A percentile compares a stretch with the other conserved stretches of the same genome.
Conservation (phyloP, 2,888 invertebrate species). For the Lasius platythorax region DNA sequence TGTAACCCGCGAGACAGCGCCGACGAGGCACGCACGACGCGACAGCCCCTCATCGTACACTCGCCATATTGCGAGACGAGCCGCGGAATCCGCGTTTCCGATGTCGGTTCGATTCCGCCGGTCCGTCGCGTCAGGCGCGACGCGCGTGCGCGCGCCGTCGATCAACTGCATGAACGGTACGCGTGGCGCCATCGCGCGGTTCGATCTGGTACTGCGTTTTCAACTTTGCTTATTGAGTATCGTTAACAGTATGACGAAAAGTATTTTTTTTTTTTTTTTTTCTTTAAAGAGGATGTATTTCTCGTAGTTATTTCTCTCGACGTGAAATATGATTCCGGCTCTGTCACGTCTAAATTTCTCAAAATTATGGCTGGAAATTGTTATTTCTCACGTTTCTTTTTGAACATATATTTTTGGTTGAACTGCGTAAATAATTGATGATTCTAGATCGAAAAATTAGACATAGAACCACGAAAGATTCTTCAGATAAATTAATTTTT, state of each 20-base stretch:
- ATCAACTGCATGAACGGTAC: neutral
- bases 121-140: conserved; percentile 7
- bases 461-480: no score
- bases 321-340: no score
- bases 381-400: no score
- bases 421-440: no score
- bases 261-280: no score
- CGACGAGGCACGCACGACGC: conserved; percentile 72
- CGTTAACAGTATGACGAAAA: neutral
- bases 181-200: conserved; percentile 6
- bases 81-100: conserved; percentile 56
- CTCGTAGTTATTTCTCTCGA: no score
- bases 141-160: conserved; percentile 56
- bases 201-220: neutral
- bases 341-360: no score
- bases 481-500: no score
- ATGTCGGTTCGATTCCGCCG: conserved; percentile 60
- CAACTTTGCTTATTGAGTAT: neutral
- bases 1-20: conserved; percentile 55
- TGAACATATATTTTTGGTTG: no score
- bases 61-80: conserved; percentile 82
- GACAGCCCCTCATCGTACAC: conserved; percentile 77
- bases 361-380: no score
- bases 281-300: no score
- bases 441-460: no score